Evolutionary conservation across 2,888 invertebrate genomes (phyloP).

Genomic region (Chesias legatella): DNA sequence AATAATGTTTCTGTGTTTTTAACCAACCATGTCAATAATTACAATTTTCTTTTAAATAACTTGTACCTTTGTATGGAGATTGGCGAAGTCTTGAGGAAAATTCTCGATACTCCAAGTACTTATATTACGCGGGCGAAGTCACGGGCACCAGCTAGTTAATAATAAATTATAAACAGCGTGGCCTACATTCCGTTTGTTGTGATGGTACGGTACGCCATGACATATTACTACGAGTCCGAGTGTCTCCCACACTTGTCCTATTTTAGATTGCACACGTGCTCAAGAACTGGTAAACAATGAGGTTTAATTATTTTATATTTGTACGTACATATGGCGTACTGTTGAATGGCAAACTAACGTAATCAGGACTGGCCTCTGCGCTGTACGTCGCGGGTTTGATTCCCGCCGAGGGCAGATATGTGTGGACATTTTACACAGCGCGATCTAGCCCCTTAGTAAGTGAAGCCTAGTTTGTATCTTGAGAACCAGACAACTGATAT

Average conservation of each 20-base stretch:
- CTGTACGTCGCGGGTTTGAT: too few relatives aligned
- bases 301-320: constrained; percentile 21
- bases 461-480: too few relatives aligned
- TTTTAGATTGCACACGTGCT: constrained; percentile 65
- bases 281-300: constrained; percentile 44
- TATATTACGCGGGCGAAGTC: background rate
- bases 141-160: background rate
- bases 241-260: constrained; percentile 73
- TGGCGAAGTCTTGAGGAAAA: too few relatives aligned
- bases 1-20: too few relatives aligned
- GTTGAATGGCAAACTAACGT: constrained; percentile 20
- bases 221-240: constrained; percentile 38
- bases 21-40: too few relatives aligned
- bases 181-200: constrained; percentile 63
- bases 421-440: too few relatives aligned
- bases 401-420: too few relatives aligned
- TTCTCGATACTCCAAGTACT: background rate
- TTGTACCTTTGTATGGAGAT: too few relatives aligned
- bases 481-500: too few relatives aligned
- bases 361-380: too few relatives aligned
- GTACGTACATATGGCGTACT: constrained; percentile 19
- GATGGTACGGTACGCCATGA: constrained; percentile 42
- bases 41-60: too few relatives aligned
- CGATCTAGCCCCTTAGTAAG: too few relatives aligned
- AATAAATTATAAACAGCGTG: constrained; percentile 27